phyloP scores from a whole-genome alignment of 2,888 invertebrate species.

The Molorchus minor region DNA sequence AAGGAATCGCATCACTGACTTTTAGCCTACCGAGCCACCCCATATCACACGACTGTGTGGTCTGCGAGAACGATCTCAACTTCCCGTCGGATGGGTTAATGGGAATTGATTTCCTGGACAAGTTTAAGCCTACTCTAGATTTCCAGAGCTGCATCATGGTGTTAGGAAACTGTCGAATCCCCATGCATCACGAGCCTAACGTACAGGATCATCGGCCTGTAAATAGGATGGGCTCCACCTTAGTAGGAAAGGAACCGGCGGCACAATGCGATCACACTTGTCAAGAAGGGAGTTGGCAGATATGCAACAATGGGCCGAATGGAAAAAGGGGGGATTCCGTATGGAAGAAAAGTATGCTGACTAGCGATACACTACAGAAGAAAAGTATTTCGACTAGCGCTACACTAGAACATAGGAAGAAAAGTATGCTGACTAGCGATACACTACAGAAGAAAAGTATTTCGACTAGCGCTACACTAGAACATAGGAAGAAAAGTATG shows the following conservation, averaged over 20 bases:
- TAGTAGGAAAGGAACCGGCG: background rate
- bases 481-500: too few species aligned
- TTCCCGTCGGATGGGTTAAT: slow-evolving; percentile 11
- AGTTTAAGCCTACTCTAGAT: slow-evolving; percentile 12
- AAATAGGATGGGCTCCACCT: background rate
- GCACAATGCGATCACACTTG: too few species aligned
- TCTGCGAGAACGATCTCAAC: slow-evolving; percentile 2
- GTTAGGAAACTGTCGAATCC: background rate
- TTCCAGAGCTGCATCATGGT: slow-evolving; percentile 5
- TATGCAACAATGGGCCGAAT: too few species aligned
- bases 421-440: too few species aligned
- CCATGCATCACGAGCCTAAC: background rate
- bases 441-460: too few species aligned
- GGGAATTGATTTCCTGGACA: slow-evolving; percentile 13
- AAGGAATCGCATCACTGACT: background rate
- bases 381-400: too few species aligned
- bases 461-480: too few species aligned
- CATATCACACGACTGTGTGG: slow-evolving; percentile 4
- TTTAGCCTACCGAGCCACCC: background rate
- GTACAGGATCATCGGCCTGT: background rate
- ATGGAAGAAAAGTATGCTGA: too few species aligned
- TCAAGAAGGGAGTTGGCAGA: too few species aligned
- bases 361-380: too few species aligned
- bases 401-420: too few species aligned
- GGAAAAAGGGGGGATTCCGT: too few species aligned